Conservation (phyloP, 2,888 invertebrate species). For the Idaea dimidiata region DNA sequence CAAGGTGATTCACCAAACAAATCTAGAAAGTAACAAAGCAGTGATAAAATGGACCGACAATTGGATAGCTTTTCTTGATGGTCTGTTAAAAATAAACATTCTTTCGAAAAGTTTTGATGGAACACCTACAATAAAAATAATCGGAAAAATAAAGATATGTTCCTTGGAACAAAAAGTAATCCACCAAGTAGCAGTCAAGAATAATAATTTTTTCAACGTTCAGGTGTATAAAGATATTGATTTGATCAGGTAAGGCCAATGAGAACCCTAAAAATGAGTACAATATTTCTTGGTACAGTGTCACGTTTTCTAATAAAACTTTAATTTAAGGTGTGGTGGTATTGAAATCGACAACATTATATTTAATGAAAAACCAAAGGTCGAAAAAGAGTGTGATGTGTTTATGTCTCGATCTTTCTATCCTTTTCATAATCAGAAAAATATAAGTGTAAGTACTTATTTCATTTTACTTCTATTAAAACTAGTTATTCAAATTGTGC, state of each 20-base stretch:
- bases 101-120: conserved; percentile 23
- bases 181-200: not conserved
- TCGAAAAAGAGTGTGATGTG: conserved; percentile 26
- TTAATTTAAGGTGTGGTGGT: conserved; percentile 40
- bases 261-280: not conserved
- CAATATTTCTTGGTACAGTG: not conserved
- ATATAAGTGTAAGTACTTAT: conserved; percentile 36
- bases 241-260: conserved; percentile 18
- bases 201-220: conserved; percentile 12
- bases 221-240: conserved; percentile 14
- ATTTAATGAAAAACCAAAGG: conserved; percentile 32
- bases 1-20: conserved; percentile 22
- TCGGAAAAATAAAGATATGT: conserved; percentile 19
- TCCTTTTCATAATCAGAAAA: conserved; percentile 35
- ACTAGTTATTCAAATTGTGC: not conserved
- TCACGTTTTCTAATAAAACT: not conserved
- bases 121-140: conserved; percentile 22
- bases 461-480: no score
- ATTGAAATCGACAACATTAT: conserved; percentile 36
- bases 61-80: conserved; percentile 29
- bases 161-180: conserved; percentile 13
- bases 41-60: conserved; percentile 24
- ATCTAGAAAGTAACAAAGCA: conserved; percentile 20
- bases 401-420: conserved; percentile 35
- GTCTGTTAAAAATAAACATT: conserved; percentile 27